Evolutionary conservation across 2,797 vertebrate species (phyloP), one percentile per base, ranked within the genome.

Genomic region (Sebastes umbrosus): DNA sequence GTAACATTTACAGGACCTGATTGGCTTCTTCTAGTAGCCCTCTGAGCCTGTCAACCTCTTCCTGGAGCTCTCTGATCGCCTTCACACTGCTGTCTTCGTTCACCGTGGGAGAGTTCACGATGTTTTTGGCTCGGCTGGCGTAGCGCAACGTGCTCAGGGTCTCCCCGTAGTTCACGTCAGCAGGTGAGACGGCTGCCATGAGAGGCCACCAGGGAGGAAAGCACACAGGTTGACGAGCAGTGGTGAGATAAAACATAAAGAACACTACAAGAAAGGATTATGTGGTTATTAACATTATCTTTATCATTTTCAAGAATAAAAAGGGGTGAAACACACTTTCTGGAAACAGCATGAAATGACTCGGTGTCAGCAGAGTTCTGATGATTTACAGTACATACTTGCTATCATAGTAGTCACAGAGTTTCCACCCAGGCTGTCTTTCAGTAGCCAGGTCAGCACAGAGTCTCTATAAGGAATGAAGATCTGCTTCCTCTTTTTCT

Each of bases 391-490:
- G 32, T 68, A 94, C 97, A 96, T 96, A 99, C 98, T 98, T 83
- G 98, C 97, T 87, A 99, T 97, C 97, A 99, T 98, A 73, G 98
- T 97, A 24, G 98, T 99, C 95, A 97, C 96, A 54, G 97, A 97
- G 96, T 99, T 99, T 94, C 98, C 98, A 87, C 98, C 98, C 81
- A 99, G 96, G 91, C 98, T 99, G 93, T 99, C 98, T 95, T 99
- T 99, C 60, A 99, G 95, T 3, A 99, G 95, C 98, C 99, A 99
- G 6, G 98, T 99, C 92, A 99, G 96, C 90, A 98, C 97, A 4
- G 98, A 99, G 93, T 99, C 97, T 90, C 98, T 97, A 93, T 99
- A 99, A 93, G 98, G 98, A 95, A 99, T 97, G 90, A 99, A 99
- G 88, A 97, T 94, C 94, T 96, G 97, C 84, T 97, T 97, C 95